Evolutionary conservation across 2,888 invertebrate species (phyloP), one percentile per base, ranked within the genome.

Genomic region (Stegophylla sp.): DNA sequence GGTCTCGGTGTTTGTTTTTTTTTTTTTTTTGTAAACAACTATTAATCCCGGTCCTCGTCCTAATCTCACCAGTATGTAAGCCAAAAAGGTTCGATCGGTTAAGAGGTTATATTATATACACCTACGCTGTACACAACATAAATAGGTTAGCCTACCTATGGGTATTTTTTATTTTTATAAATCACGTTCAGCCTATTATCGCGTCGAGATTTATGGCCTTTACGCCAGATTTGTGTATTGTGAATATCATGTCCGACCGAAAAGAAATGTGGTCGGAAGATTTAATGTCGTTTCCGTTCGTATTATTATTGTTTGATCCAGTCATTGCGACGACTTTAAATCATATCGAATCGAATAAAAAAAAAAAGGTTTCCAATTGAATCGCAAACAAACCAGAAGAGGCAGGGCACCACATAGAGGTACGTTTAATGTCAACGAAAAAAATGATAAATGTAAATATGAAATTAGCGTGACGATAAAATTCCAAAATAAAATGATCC

Each of bases 31-130:
- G 67, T 67, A 77, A 67, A 77, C 77, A 67, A 67, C 77, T 53
- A 61, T 67, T 77, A 77, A 67, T 67, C 67, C 77, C 12, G n/a
- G 12, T n/a, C 41, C 45, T 61, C 61, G 23, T 56, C n/a, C 56
- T 77, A 77, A 77, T 77, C 77, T 45, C 77, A 13, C n/a, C n/a
- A n/a, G n/a, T n/a, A n/a, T 59, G 77, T 77, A 77, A 77, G 56
- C 56, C n/a, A 66, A 59, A 77, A 77, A 77, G 43, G 77, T 51
- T 48, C 41, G 53, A 12, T 17, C 53, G 17, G 66, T 66, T 23
- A 53, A 67, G 67, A 28, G 59, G 77, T 20, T 48, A n/a, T 53
- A 34, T 7, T 3, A 3, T 34, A 34, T 34, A n/a, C n/a, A 69
- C 13, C n/a, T n/a, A 12, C 20, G 20, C 48, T 5, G 34, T 28